Evolutionary conservation across 2,888 invertebrate species (phyloP), one percentile per base, ranked within the genome.

Genomic region (Micoletzkya japonica): DNA sequence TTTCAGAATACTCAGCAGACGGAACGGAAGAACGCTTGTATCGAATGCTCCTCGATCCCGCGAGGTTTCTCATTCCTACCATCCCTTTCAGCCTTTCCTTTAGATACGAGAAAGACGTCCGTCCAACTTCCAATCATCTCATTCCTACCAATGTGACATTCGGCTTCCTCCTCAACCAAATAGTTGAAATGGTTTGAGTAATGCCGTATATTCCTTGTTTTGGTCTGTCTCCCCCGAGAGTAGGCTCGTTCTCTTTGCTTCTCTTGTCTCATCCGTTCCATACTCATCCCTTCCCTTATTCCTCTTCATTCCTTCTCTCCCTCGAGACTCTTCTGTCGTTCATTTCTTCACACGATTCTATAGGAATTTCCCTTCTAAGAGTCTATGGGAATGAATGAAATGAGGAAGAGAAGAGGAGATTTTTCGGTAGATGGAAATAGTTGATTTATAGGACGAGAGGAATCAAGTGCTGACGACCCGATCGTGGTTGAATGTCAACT

Each of bases 151-250:
- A 90, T 73, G 92, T 92, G 81, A 91, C 91, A 71, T 92, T 92
- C 83, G 92, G 92, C 2, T 90, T 92, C 44, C 91, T 92, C 0
- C 88, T 93, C 72, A 92, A 92, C 87, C 92, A 92, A 82, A 92
- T 93, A 76, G 92, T 92, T 77, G 92, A 93, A 85, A 92, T 93
- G 86, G 92, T 92, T 14, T 44, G 44, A 14, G 44, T 14, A 14
- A 20, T n/a, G n/a, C n/a, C n/a, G n/a, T n/a, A n/a, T n/a, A n/a
- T n/a, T n/a, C n/a, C n/a, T n/a, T n/a, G n/a, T n/a, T n/a, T n/a
- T n/a, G n/a, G n/a, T n/a, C n/a, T n/a, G n/a, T n/a, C n/a, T n/a
- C n/a, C n/a, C n/a, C n/a, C n/a, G n/a, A n/a, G n/a, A n/a, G n/a
- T n/a, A n/a, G n/a, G n/a, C n/a, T n/a, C 44, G 10, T 20, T n/a